phyloP scores from a whole-genome alignment of 1,140 invertebrate genomes.

The Olivierus martensii region DNA sequence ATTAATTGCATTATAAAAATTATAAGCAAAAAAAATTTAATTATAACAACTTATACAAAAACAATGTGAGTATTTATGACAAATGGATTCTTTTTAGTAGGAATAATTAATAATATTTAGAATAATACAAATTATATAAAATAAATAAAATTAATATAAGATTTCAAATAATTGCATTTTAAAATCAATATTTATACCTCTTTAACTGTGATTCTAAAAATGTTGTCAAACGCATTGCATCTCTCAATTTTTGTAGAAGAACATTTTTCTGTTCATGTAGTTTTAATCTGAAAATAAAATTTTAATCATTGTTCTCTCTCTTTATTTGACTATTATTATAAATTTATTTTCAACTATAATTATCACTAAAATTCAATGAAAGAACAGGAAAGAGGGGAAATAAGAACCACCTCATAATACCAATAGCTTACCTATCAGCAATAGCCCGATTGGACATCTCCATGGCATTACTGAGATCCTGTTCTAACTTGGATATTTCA shows the following conservation, averaged over 20 bases:
- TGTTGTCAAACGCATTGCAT: conserved; percentile 75
- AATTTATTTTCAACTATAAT: background rate
- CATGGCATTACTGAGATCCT: conserved; percentile 76
- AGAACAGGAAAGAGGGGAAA: no score
- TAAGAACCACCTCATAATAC: background rate
- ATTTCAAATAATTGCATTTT: no score
- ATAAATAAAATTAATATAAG: no score
- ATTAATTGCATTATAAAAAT: no score
- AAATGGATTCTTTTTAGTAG: no score
- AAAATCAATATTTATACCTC: conserved; percentile 24
- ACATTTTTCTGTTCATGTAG: conserved; percentile 85
- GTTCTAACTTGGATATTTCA: conserved; percentile 73
- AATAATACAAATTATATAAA: no score
- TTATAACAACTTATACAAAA: no score
- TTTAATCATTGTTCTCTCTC: no score
- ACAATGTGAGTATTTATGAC: no score
- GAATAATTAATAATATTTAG: no score
- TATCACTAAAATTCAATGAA: background rate
- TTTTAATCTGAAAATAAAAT: conserved; percentile 42
- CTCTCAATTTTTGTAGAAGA: conserved; percentile 68
- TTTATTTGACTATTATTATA: no score
- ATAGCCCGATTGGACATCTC: conserved; percentile 88
- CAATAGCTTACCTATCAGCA: conserved; percentile 48
- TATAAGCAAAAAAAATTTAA: no score
- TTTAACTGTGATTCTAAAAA: conserved; percentile 82